These are phyloP conservation scores for Melanotaenia duboulayi DNA, from an alignment of 2,113 vertebrate species.

Conservation along the genomic window DNA sequence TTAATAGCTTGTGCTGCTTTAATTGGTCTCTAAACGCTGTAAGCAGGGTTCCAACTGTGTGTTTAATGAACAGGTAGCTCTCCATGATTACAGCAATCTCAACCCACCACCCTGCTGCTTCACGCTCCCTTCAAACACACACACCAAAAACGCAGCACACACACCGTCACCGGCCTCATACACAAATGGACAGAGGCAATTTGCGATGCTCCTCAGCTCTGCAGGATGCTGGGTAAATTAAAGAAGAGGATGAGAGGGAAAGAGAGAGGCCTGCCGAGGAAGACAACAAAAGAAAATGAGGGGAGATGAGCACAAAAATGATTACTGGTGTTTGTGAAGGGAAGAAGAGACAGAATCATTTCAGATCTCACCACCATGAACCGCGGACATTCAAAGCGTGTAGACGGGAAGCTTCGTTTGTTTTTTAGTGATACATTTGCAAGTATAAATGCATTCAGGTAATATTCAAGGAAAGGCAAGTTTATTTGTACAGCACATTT, in stretches of 20 bases:
- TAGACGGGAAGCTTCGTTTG: conserved; percentile 1
- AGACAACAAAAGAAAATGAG: conserved; percentile 89
- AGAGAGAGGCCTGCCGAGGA: conserved; percentile 87
- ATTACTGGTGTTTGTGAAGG: conserved; percentile 67
- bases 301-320: conserved; percentile 71
- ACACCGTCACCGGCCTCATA: conserved; percentile 33
- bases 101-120: conserved; percentile 86
- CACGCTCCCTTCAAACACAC: conserved; percentile 48
- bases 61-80: conserved; percentile 99
- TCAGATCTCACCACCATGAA: conserved; percentile 32
- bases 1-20: conserved; percentile 98
- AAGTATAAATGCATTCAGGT: too few relatives aligned
- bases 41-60: conserved; percentile 96
- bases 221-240: conserved; percentile 91
- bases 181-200: conserved; percentile 83
- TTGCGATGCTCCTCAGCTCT: conserved; percentile 91
- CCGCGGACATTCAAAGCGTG: conserved; percentile 19
- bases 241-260: conserved; percentile 85
- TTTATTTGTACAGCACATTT: too few relatives aligned
- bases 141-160: conserved; percentile 32
- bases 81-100: conserved; percentile 99
- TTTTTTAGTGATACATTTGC: too few relatives aligned
- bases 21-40: conserved; percentile 98
- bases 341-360: conserved; percentile 57
- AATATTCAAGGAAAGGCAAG: too few relatives aligned